Conservation (phyloP, 2,113 vertebrate species). For the Epinephelus moara region DNA sequence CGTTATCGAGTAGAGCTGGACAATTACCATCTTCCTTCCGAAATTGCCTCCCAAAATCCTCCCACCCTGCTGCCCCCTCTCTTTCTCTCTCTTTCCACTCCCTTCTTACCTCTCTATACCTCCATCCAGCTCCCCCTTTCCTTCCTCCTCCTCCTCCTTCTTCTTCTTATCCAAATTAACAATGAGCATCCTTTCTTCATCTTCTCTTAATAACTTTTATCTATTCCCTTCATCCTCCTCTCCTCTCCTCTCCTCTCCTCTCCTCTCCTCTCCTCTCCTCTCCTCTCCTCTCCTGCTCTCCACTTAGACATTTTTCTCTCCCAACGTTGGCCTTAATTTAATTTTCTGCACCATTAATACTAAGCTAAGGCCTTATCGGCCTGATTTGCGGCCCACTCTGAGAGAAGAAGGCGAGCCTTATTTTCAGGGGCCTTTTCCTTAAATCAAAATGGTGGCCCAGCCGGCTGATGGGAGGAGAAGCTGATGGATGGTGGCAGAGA, state of each 20-base stretch:
- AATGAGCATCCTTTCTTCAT: background rate
- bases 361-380: constrained; percentile 48
- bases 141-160: background rate
- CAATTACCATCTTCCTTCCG: constrained; percentile 39
- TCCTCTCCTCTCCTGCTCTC: background rate
- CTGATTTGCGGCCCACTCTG: constrained; percentile 63
- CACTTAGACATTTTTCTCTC: constrained; percentile 47
- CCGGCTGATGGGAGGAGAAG: constrained; percentile 22
- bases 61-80: background rate
- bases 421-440: constrained; percentile 31
- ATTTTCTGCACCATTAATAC: constrained; percentile 79
- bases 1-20: constrained; percentile 46
- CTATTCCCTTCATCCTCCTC: background rate
- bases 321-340: constrained; percentile 66
- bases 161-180: background rate
- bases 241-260: too few species aligned
- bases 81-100: too few species aligned
- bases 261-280: background rate
- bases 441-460: constrained; percentile 63
- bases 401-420: constrained; percentile 26
- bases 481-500: constrained; percentile 51
- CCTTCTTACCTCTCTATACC: background rate
- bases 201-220: background rate
- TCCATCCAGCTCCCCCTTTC: background rate
- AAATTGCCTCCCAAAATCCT: constrained; percentile 23